These are phyloP conservation scores for Cryptotis parvus DNA, from an alignment of 2,113 vertebrate species.

Conservation along the genomic window DNA sequence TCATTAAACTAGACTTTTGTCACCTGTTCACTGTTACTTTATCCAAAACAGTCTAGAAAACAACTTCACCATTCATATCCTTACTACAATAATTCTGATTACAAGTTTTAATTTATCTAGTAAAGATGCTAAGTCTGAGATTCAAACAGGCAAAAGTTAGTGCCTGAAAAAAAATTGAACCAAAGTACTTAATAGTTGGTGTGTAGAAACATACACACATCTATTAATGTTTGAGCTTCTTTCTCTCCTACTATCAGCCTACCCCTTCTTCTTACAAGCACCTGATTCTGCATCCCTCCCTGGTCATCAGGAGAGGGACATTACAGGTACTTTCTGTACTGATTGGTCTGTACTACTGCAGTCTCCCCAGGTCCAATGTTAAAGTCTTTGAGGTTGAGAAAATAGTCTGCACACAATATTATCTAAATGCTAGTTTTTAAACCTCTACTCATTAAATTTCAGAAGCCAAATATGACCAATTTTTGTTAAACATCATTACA, in stretches of 20 bases:
- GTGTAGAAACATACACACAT: background rate
- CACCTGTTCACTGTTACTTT: background rate
- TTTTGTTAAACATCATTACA: slow-evolving; percentile 30
- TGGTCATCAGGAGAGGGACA: background rate
- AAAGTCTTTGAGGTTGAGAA: background rate
- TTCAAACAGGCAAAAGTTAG: background rate
- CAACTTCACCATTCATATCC: background rate
- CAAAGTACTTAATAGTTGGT: background rate
- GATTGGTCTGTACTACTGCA: background rate
- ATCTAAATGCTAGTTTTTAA: background rate
- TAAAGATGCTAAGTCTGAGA: slow-evolving; percentile 29
- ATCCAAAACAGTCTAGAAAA: slow-evolving; percentile 38
- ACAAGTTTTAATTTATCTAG: slow-evolving; percentile 13
- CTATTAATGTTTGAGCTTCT: background rate
- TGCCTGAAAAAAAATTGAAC: background rate
- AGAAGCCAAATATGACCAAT: slow-evolving; percentile 4
- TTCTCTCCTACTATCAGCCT: background rate
- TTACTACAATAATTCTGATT: background rate
- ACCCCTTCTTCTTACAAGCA: background rate
- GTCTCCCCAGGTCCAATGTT: background rate
- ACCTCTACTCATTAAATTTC: background rate
- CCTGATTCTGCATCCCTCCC: background rate
- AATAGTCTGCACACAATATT: background rate
- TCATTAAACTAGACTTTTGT: background rate
- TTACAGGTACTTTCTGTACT: background rate